Conservation (phyloP, 2,113 vertebrate species). For the Sinocyclocheilus maitianheensis region DNA sequence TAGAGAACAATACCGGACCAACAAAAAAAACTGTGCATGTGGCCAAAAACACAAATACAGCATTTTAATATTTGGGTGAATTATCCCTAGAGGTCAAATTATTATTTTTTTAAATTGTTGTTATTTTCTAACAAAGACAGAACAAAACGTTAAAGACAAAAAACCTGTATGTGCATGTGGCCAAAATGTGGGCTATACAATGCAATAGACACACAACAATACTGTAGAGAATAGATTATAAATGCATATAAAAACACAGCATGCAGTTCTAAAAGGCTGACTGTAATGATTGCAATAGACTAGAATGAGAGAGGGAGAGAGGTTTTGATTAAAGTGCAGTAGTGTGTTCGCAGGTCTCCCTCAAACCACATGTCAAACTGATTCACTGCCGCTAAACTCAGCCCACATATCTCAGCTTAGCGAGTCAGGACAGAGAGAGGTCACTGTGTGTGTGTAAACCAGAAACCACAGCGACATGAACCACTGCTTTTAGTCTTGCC, state of each 20-base stretch:
- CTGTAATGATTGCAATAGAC: background rate
- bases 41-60: background rate
- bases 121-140: background rate
- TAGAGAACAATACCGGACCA: too few species aligned
- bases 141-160: background rate
- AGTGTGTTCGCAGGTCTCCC: slow-evolving; percentile 34
- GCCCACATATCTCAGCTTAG: slow-evolving; percentile 39
- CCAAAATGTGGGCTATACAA: background rate
- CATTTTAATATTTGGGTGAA: background rate
- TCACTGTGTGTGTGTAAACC: background rate
- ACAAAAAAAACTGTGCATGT: too few species aligned
- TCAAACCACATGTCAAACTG: slow-evolving; percentile 40
- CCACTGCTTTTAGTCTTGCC: background rate
- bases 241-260: too few species aligned
- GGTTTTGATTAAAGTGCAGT: slow-evolving; percentile 34
- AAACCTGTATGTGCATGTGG: background rate
- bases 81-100: background rate
- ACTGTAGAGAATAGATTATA: too few species aligned
- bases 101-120: too few species aligned
- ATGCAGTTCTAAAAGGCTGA: background rate
- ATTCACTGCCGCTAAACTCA: slow-evolving; percentile 44
- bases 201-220: background rate
- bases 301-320: slow-evolving; percentile 3
- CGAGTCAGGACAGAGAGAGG: background rate
- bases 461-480: background rate